Evolutionary conservation across 1,140 invertebrate genomes (phyloP).

Genomic region (Helicoverpa armigera): DNA sequence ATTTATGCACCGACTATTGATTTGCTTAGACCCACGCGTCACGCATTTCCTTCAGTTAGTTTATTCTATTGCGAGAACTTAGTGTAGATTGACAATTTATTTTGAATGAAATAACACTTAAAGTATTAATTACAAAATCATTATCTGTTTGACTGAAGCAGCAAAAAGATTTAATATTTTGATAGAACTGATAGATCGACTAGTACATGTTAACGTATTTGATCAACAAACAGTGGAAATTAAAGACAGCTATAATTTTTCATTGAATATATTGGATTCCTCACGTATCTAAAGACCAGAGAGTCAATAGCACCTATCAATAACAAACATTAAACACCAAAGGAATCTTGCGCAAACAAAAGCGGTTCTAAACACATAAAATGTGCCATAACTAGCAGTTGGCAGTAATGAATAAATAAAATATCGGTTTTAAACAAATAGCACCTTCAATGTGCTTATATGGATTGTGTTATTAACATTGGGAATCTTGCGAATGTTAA

Average conservation of each 20-base stretch:
- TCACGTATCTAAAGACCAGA: not conserved
- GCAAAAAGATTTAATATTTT: too few species aligned
- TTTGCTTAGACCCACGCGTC: conserved; percentile 14
- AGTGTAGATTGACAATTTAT: not conserved
- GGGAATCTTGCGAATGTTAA: not conserved
- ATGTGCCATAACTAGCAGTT: conserved; percentile 15
- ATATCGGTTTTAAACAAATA: conserved; percentile 16
- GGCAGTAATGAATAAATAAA: conserved; percentile 26
- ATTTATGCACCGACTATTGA: conserved; percentile 27
- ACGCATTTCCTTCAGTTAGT: too few species aligned
- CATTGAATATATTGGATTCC: not conserved
- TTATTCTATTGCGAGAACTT: not conserved
- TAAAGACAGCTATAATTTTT: not conserved
- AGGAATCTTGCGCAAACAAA: conserved; percentile 5
- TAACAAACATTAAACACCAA: conserved; percentile 7
- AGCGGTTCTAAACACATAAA: conserved; percentile 9
- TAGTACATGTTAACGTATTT: too few species aligned
- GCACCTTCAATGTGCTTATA: not conserved
- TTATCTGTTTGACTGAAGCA: too few species aligned
- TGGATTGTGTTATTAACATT: not conserved
- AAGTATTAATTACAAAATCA: too few species aligned
- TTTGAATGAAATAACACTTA: too few species aligned
- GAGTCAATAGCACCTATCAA: not conserved
- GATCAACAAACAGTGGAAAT: too few species aligned
- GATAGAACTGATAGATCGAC: too few species aligned